Evolutionary conservation across 2,888 invertebrate species (phyloP).

Genomic region (Eupsilia transversa): DNA sequence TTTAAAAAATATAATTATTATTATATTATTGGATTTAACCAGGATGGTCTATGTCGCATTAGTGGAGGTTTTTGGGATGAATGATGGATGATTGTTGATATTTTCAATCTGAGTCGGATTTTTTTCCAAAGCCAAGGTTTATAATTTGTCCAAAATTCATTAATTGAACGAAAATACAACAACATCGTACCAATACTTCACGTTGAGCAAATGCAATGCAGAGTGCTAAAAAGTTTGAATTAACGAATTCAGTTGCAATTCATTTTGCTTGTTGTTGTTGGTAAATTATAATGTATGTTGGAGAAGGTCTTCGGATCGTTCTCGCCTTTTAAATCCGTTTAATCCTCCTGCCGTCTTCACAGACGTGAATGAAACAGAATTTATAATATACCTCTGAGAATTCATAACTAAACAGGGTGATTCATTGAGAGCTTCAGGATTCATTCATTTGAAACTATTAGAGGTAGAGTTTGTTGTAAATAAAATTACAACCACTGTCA

Average conservation of each 20-base stretch:
- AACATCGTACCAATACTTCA: too few relatives aligned
- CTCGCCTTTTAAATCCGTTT: neutral
- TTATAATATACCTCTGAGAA: neutral
- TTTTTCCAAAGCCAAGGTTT: too few relatives aligned
- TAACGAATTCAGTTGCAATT: neutral
- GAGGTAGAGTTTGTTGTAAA: neutral
- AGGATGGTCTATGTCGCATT: too few relatives aligned
- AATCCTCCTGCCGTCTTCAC: neutral
- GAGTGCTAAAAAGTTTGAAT: neutral
- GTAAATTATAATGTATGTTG: neutral
- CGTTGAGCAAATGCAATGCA: neutral
- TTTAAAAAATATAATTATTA: too few relatives aligned
- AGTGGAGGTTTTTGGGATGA: too few relatives aligned
- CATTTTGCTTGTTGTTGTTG: neutral
- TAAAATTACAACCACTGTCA: neutral
- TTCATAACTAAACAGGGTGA: neutral
- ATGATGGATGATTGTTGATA: too few relatives aligned
- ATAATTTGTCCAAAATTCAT: too few relatives aligned
- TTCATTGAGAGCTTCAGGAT: neutral
- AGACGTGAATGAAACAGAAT: conserved; percentile 1
- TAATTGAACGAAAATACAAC: too few relatives aligned
- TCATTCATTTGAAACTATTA: neutral
- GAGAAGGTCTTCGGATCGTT: neutral
- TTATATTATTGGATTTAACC: too few relatives aligned
- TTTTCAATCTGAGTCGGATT: too few relatives aligned